phyloP scores from a whole-genome alignment of 2,888 invertebrate species.

The Melanostoma scalare region DNA sequence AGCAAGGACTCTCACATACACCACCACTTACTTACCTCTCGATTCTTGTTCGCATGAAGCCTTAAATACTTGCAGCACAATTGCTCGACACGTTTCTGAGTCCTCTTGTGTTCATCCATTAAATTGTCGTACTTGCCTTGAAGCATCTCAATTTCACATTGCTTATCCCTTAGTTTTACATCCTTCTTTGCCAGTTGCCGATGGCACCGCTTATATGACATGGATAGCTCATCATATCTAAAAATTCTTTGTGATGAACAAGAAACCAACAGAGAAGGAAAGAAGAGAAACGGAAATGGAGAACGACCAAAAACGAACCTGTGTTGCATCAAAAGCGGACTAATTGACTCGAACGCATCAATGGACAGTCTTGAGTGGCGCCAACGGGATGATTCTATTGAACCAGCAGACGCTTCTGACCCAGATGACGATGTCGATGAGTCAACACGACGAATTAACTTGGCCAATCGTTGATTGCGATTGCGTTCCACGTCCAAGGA shows the following conservation, averaged over 20 bases:
- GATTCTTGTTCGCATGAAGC: slow-evolving; percentile 77
- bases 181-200: slow-evolving; percentile 78
- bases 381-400: slow-evolving; percentile 65
- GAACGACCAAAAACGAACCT: slow-evolving; percentile 72
- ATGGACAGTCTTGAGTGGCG: slow-evolving; percentile 66
- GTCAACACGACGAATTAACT: slow-evolving; percentile 77
- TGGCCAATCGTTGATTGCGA: slow-evolving; percentile 78
- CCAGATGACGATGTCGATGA: slow-evolving; percentile 73
- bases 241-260: slow-evolving; percentile 1
- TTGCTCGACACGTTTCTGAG: slow-evolving; percentile 76
- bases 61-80: slow-evolving; percentile 77
- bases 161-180: slow-evolving; percentile 74
- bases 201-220: slow-evolving; percentile 77
- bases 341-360: slow-evolving; percentile 76
- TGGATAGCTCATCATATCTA: slow-evolving; percentile 78
- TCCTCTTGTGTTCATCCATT: slow-evolving; percentile 76
- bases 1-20: background rate
- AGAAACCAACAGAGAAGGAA: background rate
- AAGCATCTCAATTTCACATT: slow-evolving; percentile 77
- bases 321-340: slow-evolving; percentile 79
- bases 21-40: slow-evolving; percentile 74
- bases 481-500: slow-evolving; percentile 77
- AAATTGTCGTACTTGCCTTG: slow-evolving; percentile 77
- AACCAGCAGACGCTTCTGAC: slow-evolving; percentile 61
- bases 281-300: background rate